Evolutionary conservation across 2,113 vertebrate genomes (phyloP).

Genomic region (Puma concolor): DNA sequence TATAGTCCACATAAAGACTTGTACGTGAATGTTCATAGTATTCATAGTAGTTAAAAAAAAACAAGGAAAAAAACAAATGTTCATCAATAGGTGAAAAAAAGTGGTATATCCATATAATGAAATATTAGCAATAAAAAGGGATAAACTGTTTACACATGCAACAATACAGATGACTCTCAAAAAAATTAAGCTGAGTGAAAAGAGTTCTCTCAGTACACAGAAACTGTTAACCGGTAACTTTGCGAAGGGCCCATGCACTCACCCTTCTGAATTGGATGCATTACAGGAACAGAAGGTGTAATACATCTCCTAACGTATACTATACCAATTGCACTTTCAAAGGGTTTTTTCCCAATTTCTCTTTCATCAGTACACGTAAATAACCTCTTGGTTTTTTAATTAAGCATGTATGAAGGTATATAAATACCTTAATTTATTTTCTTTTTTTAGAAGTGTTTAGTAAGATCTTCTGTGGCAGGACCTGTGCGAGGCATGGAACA

Average conservation of each 20-base stretch:
- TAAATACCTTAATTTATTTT: not conserved
- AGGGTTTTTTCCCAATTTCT: not conserved
- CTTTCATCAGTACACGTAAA: conserved; percentile 29
- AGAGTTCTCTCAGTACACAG: not conserved
- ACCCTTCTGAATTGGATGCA: not conserved
- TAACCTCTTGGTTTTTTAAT: not conserved
- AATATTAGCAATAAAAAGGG: not conserved
- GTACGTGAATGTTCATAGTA: not conserved
- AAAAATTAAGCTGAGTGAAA: not conserved
- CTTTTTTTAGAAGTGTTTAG: not conserved
- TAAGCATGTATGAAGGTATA: not conserved
- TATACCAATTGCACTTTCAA: not conserved
- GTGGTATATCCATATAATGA: not conserved
- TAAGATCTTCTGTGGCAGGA: not conserved
- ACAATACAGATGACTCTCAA: not conserved
- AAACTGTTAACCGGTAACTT: not conserved
- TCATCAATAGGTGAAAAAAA: not conserved
- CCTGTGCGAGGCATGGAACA: not conserved
- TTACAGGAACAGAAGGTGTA: not conserved
- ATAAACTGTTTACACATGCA: not conserved
- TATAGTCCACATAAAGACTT: not conserved
- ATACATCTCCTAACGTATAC: not conserved
- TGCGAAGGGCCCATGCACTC: not conserved
- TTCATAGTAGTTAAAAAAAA: not conserved
- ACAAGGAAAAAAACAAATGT: not conserved